Conservation (phyloP, 2,113 vertebrate species). For the Aptenodytes patagonicus region DNA sequence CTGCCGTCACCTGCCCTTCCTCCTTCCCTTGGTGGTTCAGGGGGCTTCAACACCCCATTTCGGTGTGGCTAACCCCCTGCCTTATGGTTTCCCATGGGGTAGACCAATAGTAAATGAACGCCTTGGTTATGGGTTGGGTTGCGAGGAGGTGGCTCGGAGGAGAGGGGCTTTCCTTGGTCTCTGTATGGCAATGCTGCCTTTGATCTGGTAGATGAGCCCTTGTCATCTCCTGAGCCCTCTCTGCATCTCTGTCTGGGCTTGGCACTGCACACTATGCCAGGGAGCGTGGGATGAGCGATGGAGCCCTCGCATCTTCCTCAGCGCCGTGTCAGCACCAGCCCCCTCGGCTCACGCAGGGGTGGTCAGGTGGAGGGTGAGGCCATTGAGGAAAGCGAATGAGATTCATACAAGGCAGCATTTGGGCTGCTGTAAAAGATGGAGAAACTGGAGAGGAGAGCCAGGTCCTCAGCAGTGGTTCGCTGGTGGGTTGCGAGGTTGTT, state of each 20-base stretch:
- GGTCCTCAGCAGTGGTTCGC: not conserved
- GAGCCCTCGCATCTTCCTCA: not conserved
- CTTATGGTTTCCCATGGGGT: not conserved
- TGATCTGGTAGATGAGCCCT: not conserved
- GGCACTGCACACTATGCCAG: too few species aligned
- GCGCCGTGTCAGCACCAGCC: not conserved
- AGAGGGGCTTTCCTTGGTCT: not conserved
- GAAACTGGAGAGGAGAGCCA: not conserved
- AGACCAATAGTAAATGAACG: not conserved
- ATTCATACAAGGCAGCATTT: not conserved
- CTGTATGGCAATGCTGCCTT: not conserved
- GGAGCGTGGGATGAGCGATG: not conserved
- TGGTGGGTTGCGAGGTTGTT: not conserved
- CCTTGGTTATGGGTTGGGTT: not conserved
- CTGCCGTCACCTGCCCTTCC: not conserved
- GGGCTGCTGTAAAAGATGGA: not conserved
- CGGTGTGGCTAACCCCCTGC: not conserved
- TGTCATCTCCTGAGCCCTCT: not conserved
- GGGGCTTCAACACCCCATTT: not conserved
- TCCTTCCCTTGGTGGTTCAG: not conserved
- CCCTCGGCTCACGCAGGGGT: fast-evolving
- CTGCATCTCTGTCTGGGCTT: not conserved
- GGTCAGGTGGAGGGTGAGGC: too few species aligned
- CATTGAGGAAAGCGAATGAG: fast-evolving
- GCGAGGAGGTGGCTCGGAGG: not conserved